Conservation (phyloP, 2,888 invertebrate species). For the Acleris laterana region DNA sequence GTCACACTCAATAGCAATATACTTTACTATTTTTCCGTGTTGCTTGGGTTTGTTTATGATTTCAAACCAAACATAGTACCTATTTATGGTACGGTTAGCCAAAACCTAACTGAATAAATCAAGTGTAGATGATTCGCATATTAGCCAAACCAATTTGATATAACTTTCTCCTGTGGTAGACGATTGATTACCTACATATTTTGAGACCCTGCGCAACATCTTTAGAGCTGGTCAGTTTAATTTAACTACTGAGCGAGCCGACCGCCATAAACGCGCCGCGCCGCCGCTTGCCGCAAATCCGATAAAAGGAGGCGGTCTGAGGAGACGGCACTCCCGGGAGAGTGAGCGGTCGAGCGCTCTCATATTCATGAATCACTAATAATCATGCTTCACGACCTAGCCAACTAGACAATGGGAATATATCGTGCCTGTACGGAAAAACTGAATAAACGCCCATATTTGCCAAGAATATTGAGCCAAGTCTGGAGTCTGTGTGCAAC, state of each 20-base stretch:
- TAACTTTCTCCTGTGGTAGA: not conserved
- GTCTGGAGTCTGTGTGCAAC: no score
- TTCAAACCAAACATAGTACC: no score
- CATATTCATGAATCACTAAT: slow-evolving; percentile 29
- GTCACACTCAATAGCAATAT: no score
- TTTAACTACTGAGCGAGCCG: slow-evolving; percentile 27
- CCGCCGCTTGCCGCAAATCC: slow-evolving; percentile 50
- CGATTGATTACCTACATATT: not conserved
- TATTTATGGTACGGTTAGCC: no score
- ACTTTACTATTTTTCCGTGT: no score
- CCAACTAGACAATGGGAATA: not conserved
- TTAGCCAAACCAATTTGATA: no score
- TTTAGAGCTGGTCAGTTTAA: slow-evolving; percentile 14
- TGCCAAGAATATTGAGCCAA: no score
- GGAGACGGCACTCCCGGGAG: slow-evolving; percentile 7
- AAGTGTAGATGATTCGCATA: no score
- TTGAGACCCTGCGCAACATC: not conserved
- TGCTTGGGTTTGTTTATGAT: no score
- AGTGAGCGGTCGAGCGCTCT: not conserved
- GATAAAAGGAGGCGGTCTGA: slow-evolving; percentile 48
- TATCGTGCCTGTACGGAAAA: no score
- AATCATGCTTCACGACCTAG: not conserved
- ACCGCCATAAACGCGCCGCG: slow-evolving; percentile 47
- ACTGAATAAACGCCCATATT: no score
- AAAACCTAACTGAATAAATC: no score